phyloP scores from a whole-genome alignment of 2,113 vertebrate genomes.

The Elgaria multicarinata region DNA sequence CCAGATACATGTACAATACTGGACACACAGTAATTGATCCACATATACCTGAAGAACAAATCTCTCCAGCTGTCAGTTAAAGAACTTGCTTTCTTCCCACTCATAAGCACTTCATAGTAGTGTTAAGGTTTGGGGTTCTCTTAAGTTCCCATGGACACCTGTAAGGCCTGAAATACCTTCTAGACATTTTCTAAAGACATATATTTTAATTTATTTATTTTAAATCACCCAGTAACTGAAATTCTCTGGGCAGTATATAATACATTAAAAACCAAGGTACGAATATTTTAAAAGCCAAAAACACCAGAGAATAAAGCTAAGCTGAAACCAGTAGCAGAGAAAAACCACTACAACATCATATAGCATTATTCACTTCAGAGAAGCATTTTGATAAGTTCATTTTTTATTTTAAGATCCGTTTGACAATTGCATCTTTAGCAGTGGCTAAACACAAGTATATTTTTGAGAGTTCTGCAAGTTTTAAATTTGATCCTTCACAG shows the following conservation, averaged over 20 bases:
- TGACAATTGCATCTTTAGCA: not conserved
- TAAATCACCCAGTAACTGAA: no score
- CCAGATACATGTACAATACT: not conserved
- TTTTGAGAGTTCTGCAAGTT: conserved; percentile 16
- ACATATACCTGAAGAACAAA: not conserved
- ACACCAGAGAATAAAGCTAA: not conserved
- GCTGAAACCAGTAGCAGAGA: not conserved
- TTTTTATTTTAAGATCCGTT: conserved; percentile 4
- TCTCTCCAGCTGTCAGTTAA: conserved; percentile 9
- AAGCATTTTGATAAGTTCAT: conserved; percentile 18
- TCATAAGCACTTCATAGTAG: not conserved
- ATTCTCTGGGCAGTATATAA: no score
- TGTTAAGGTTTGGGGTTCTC: not conserved
- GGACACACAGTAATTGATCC: not conserved
- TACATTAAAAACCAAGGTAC: no score
- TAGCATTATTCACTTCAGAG: not conserved
- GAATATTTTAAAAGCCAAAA: no score
- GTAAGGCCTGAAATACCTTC: not conserved
- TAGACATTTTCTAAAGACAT: not conserved
- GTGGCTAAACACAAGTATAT: not conserved
- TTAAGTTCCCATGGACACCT: not conserved
- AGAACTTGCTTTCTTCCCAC: not conserved
- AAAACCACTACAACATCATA: no score
- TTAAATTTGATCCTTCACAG: no score
- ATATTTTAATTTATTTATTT: not conserved